Percentiles rank a stretch among this genome's conserved stretches.
phyloP scores from a whole-genome alignment of 2,888 invertebrate species.

The Laothoe populi region DNA sequence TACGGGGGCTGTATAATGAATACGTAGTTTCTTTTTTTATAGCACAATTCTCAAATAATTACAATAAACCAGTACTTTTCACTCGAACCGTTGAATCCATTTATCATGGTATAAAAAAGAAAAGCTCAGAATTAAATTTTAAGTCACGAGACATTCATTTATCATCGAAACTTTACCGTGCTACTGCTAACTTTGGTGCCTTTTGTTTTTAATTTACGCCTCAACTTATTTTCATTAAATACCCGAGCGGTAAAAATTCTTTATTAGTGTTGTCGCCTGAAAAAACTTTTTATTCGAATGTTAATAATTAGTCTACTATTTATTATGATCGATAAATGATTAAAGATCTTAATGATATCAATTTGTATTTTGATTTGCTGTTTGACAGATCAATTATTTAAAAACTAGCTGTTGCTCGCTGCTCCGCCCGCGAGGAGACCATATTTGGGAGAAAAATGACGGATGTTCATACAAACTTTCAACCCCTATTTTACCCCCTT shows the following conservation, averaged over 20 bases:
- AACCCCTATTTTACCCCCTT: no score
- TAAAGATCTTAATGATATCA: neutral
- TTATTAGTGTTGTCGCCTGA: slow-evolving; percentile 16
- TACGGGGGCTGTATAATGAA: no score
- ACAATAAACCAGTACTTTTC: neutral
- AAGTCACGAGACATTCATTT: slow-evolving; percentile 19
- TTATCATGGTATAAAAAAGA: slow-evolving; percentile 13
- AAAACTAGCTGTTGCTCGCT: no score
- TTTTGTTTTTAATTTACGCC: slow-evolving; percentile 23
- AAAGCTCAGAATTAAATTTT: slow-evolving; percentile 6
- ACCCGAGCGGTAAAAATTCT: neutral
- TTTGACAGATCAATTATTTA: no score
- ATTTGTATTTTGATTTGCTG: neutral
- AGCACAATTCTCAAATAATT: neutral
- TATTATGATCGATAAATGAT: neutral
- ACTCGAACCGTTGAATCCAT: neutral
- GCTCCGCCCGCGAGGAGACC: no score
- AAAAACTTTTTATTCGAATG: neutral
- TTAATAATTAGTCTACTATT: neutral
- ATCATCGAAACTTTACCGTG: slow-evolving; percentile 20
- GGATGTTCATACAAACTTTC: no score
- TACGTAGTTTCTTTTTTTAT: neutral
- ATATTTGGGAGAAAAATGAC: no score
- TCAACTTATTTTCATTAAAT: slow-evolving; percentile 21
- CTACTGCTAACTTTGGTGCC: slow-evolving; percentile 15